These are phyloP conservation scores for Chroicocephalus ridibundus DNA, from an alignment of 2,113 vertebrate genomes.

Conservation along the genomic window DNA sequence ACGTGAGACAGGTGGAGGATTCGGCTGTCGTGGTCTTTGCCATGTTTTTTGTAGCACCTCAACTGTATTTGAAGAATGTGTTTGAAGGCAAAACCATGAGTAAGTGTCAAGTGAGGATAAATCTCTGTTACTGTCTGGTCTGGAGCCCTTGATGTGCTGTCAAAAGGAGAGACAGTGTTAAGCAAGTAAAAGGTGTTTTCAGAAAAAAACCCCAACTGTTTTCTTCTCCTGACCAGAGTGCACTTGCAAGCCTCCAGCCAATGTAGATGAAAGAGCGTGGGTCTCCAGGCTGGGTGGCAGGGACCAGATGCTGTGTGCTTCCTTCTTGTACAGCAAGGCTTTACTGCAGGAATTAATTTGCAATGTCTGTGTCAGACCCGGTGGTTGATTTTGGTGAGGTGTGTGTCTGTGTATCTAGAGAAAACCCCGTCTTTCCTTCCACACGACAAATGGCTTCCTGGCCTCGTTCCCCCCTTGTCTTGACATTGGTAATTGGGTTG, in stretches of 20 bases:
- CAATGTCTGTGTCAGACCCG: background rate
- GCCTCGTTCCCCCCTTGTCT: background rate
- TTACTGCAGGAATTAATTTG: background rate
- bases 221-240: background rate
- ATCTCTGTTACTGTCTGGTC: background rate
- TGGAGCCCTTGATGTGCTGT: background rate
- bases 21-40: background rate
- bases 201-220: background rate
- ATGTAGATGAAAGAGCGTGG: background rate
- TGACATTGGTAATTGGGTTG: fast-evolving
- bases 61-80: background rate
- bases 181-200: background rate
- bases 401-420: fast-evolving
- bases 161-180: background rate
- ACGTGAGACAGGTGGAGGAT: fast-evolving
- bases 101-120: background rate
- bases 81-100: background rate
- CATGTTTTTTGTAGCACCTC: background rate
- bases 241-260: background rate
- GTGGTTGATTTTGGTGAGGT: background rate
- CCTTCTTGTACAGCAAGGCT: background rate
- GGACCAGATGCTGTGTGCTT: background rate
- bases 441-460: background rate
- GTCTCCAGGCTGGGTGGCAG: background rate
- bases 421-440: background rate